Base-by-base conservation (phyloP, 1,140 invertebrate species). In the Papilio polyxenes region DNA sequence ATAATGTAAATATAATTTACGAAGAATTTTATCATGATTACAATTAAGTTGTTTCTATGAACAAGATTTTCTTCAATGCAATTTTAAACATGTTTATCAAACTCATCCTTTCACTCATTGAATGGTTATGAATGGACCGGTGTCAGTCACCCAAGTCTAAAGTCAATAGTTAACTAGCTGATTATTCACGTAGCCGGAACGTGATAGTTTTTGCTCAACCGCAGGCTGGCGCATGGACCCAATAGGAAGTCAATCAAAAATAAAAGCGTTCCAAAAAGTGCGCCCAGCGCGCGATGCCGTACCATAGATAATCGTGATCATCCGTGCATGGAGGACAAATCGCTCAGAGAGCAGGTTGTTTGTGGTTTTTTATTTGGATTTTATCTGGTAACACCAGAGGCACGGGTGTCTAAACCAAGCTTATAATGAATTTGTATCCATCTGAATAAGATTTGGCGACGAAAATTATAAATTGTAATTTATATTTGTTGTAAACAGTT, bases 141-240 rank as follows among this genome's bases (percentile, higher is more conserved):
- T 81, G 86, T 88, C 87, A 87, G 86, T 89, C 86, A 88, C 87
- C 86, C 84, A 81, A 83, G 85, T 88, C 81, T 83, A 87, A 91
- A 91, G 88, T 91, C 91, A 92, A 92, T 86, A 90, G 85, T 86
- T 89, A 92, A 92, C 91, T 23, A 90, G 89, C 84, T 89, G 90
- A 92, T 92, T 92, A 87, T 88, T 87, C 91, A 91, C 91, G 90
- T 90, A 89, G 75, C 65, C 11, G 62, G 72, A 82, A 89, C 89
- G 89, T 90, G 90, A 87, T 81, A 40, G 77, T 74, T 87, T 86
- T 87, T 87, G 23, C 44, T 81, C 80, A 53, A 76, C 75, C 81
- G 77, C 82, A 86, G 74, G 82, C 80, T 82, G 77, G 82, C 48
- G 75, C 85, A 77, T 69, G 78, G 83, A 76, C 79, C 77, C 83